A percentile compares a stretch with the other conserved stretches of the same genome.
Evolutionary conservation across 2,888 invertebrate genomes (phyloP).

Genomic region (Helleia helle): DNA sequence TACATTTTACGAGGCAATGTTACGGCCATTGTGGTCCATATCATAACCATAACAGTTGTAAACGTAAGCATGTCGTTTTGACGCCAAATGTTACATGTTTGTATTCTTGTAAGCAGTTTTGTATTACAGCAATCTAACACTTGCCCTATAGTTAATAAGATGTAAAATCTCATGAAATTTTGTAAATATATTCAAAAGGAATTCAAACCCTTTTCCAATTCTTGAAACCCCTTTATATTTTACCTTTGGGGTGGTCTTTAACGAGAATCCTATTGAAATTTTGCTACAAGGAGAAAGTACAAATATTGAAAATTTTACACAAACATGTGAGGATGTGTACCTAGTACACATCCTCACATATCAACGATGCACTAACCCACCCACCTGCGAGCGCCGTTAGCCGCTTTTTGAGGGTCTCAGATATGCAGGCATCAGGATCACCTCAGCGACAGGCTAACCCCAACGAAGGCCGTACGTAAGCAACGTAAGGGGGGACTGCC

Average conservation of each 20-base stretch:
- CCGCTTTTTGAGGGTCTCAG: no score
- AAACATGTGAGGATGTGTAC: no score
- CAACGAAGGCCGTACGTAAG: no score
- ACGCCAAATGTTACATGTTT: background rate
- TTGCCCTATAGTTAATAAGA: background rate
- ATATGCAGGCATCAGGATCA: no score
- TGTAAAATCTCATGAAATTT: background rate
- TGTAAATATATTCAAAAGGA: constrained; percentile 4
- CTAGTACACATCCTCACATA: no score
- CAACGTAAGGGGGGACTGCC: no score
- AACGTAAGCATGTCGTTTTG: constrained; percentile 2
- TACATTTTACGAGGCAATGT: background rate
- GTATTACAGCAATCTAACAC: background rate
- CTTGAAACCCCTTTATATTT: background rate
- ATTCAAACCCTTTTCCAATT: constrained; percentile 7
- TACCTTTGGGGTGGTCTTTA: background rate
- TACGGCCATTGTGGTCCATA: background rate
- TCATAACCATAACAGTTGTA: constrained; percentile 3
- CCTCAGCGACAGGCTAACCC: no score
- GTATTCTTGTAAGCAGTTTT: background rate
- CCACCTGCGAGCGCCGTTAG: no score
- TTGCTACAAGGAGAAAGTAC: no score
- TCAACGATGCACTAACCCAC: no score
- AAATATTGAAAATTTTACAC: no score
- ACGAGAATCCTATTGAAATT: background rate